These are phyloP conservation scores for Apocrypta bakeri DNA, from an alignment of 1,140 invertebrate species.

Conservation along the genomic window DNA sequence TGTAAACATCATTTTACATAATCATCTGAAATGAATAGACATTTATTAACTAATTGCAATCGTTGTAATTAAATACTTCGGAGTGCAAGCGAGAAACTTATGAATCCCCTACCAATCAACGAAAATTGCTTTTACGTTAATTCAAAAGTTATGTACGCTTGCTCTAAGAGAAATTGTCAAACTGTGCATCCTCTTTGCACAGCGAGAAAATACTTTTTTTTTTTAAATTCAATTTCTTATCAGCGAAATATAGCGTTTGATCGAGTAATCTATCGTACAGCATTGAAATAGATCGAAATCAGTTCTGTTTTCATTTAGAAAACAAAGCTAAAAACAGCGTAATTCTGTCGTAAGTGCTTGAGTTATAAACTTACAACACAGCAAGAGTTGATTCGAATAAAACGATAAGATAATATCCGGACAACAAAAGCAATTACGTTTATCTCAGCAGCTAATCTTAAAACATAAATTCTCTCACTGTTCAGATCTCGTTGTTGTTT, in stretches of 20 bases:
- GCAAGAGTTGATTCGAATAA: too few relatives aligned
- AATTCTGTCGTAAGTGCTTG: too few relatives aligned
- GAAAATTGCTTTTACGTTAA: slow-evolving; percentile 26
- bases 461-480: not conserved
- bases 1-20: too few relatives aligned
- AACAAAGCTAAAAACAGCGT: too few relatives aligned
- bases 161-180: not conserved
- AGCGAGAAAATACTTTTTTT: not conserved
- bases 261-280: too few relatives aligned
- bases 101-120: slow-evolving; percentile 24
- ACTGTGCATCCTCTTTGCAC: not conserved
- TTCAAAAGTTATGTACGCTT: slow-evolving; percentile 16
- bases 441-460: not conserved
- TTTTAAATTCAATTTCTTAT: too few relatives aligned
- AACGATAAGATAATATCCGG: not conserved
- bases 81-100: not conserved
- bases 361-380: too few relatives aligned
- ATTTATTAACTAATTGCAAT: slow-evolving; percentile 5
- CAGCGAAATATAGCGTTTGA: too few relatives aligned
- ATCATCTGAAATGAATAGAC: too few relatives aligned
- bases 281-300: too few relatives aligned
- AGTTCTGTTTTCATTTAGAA: too few relatives aligned
- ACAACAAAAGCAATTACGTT: not conserved
- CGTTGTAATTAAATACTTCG: slow-evolving; percentile 13
- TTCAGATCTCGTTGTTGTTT: too few relatives aligned